Conservation (phyloP, 2,797 vertebrate genomes). For the Malacoraja senta region DNA sequence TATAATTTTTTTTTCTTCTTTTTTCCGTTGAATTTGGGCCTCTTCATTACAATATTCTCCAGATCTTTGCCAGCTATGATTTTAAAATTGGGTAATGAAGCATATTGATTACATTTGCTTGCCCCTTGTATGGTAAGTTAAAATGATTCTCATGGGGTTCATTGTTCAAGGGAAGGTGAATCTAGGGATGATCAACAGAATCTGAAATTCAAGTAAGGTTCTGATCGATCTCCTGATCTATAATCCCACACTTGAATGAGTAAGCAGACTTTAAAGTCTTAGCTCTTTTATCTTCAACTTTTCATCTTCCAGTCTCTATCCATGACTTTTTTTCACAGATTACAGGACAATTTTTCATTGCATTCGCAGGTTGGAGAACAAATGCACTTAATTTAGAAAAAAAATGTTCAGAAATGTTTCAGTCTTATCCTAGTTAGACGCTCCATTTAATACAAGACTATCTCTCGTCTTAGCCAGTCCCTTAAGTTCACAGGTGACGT, state of each 20-base stretch:
- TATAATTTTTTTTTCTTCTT: not conserved
- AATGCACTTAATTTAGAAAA: not conserved
- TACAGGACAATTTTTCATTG: not conserved
- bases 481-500: too few species aligned
- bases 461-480: too few species aligned
- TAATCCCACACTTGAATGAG: not conserved
- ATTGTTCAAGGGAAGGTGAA: not conserved
- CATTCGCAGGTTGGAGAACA: not conserved
- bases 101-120: not conserved
- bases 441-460: not conserved
- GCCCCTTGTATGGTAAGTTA: not conserved
- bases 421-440: not conserved
- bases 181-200: not conserved
- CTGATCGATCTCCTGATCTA: not conserved
- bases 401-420: not conserved
- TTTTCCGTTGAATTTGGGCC: not conserved
- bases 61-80: not conserved
- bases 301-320: not conserved
- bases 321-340: not conserved
- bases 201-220: not conserved
- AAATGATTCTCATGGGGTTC: not conserved
- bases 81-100: not conserved
- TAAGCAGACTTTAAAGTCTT: not conserved
- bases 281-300: not conserved
- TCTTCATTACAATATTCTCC: not conserved